Base-by-base conservation (phyloP, 2,888 invertebrate genomes). In the Habroteleia sp. region DNA sequence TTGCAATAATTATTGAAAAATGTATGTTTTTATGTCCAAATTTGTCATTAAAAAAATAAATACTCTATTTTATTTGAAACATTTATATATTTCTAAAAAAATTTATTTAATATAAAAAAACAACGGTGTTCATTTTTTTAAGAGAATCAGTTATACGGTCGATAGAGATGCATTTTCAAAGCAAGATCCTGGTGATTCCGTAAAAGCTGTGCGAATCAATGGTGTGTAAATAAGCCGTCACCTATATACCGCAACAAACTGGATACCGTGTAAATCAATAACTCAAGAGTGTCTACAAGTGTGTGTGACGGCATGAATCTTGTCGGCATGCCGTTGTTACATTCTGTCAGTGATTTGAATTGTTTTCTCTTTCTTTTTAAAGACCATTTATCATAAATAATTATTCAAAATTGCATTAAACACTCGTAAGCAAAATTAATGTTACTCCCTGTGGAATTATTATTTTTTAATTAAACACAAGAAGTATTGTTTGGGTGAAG, bases 181-280 rank as follows among this genome's bases (percentile, higher is more conserved):
- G 42, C 72, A 48, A 72, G 63, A 58, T 68, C 41, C 60, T 35
- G 37, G 50, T 31, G 27, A 48, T 66, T 60, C 48, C 39, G 50
- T 37, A n/a, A 68, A 62, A 62, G 73, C 46, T 44, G 16, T 35
- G 29, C 65, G 60, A 74, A 66, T 72, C 72, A 58, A 63, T 66
- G 73, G 54, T 37, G 66, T 52, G 73, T 66, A 73, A 73, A 66
- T 60, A 66, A 73, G 60, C 66, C 41, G 52, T 72, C 56, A 63
- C 72, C 72, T 63, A 72, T 63, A 63, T 54, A 66, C 52, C 46
- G 33, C 58, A 44, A 63, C 60, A 60, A 65, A 42, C 65, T 52
- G 52, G 58, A 58, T 46, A 33, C 52, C 50, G 31, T 60, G 52
- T 54, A 60, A 73, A 73, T 73, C 73, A 66, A 73, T 73, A 73